Evolutionary conservation across 1,140 invertebrate species (phyloP), one percentile per base, ranked within the genome.

Genomic region (Meloidogyne hapla): DNA sequence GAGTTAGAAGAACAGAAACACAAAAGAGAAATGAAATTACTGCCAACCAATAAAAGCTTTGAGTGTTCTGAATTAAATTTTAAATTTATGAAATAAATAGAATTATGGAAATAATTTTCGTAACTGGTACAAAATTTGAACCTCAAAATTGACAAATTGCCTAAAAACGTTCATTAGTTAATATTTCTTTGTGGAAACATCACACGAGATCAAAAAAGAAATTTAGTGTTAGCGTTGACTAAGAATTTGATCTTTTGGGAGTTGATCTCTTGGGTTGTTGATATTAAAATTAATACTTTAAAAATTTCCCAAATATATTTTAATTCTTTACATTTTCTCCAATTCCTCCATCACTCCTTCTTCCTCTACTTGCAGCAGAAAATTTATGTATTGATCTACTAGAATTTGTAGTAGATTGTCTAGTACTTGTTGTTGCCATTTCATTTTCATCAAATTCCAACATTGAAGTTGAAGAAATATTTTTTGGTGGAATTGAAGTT

Each of bases 1-100:
- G 69, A 33, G 28, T 45, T 33, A 70, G 6, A 45, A 70, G 61
- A 33, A 45, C 45, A 18, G 61, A 42, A 70, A 70, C 25, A n/a
- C 69, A 70, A 25, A 61, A 45, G 1, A 70, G 28, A 61, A 70
- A 61, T n/a, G 45, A 45, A 33, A 45, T 26, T 9, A 70, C 25
- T 15, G 69, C 69, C 8, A 70, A 9, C 69, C 69, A 70, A 45
- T 70, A 70, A 61, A 70, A 63, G 15, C 8, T 66, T 42, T 63
- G 42, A n/a, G 15, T 67, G 4, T 67, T 67, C 65, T 28, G 12
- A 67, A n/a, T n/a, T n/a, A n/a, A n/a, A n/a, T n/a, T n/a, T n/a
- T n/a, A n/a, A n/a, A n/a, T n/a, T n/a, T n/a, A n/a, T n/a, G n/a
- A n/a, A n/a, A n/a, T n/a, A n/a, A n/a, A n/a, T n/a, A n/a, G n/a